Evolutionary conservation across 2,888 invertebrate genomes (phyloP).

Genomic region (Polydrusus pterygomalis): DNA sequence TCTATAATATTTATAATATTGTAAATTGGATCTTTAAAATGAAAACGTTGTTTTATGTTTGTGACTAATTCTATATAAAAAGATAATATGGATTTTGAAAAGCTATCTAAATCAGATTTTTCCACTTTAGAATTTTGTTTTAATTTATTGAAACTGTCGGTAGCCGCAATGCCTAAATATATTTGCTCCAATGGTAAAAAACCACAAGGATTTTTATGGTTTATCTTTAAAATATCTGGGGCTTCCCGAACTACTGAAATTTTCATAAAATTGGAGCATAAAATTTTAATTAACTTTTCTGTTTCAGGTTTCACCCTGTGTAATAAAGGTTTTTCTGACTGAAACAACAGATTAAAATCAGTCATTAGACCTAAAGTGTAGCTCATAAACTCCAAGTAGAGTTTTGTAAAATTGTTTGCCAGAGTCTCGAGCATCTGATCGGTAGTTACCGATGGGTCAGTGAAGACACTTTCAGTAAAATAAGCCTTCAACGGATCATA

Average conservation of each 20-base stretch:
- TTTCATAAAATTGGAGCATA: background rate
- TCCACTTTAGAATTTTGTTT: background rate
- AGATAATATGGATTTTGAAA: conserved; percentile 32
- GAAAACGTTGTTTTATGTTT: conserved; percentile 39
- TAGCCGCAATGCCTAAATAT: conserved; percentile 33
- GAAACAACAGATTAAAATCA: conserved; percentile 6
- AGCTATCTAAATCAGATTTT: conserved; percentile 18
- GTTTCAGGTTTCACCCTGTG: conserved; percentile 11
- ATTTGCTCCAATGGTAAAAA: conserved; percentile 4
- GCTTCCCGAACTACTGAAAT: background rate
- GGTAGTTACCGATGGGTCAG: background rate
- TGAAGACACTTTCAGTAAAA: background rate
- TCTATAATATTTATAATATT: conserved; percentile 39
- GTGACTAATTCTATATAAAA: conserved; percentile 37
- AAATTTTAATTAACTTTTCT: background rate
- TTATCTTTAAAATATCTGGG: conserved; percentile 8
- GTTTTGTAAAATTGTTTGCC: background rate
- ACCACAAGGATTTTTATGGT: background rate
- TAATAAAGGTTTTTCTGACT: background rate
- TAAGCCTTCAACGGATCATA: conserved; percentile 53
- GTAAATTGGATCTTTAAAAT: conserved; percentile 29
- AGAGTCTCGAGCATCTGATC: background rate
- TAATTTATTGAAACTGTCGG: conserved; percentile 21
- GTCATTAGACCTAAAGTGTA: conserved; percentile 58
- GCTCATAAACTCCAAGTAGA: conserved; percentile 17